These are phyloP conservation scores for Branchellion lobata DNA, from an alignment of 2,888 invertebrate genomes.

Conservation along the genomic window DNA sequence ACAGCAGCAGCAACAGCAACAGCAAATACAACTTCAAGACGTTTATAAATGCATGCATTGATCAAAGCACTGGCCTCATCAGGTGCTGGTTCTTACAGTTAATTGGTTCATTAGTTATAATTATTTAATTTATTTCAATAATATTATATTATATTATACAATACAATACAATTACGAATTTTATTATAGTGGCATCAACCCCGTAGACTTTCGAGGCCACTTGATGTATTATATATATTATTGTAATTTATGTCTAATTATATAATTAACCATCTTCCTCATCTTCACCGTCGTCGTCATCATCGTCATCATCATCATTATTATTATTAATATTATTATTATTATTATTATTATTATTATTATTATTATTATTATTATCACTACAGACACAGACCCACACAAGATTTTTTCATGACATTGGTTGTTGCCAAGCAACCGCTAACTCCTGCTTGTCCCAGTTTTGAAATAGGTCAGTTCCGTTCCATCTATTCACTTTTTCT, in stretches of 20 bases:
- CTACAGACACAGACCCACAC: neutral
- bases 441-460: neutral
- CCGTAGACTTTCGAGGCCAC: too few species aligned
- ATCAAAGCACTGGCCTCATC: neutral
- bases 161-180: too few species aligned
- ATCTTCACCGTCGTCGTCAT: neutral
- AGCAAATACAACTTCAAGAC: neutral
- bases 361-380: neutral
- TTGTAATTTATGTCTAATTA: too few species aligned
- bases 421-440: neutral
- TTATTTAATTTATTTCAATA: neutral
- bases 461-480: neutral
- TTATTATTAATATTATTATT: neutral
- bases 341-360: neutral
- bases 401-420: neutral
- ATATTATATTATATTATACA: neutral
- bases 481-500: neutral
- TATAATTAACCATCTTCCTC: slow-evolving; percentile 8
- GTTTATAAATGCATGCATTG: neutral
- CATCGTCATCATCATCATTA: slow-evolving; percentile 8
- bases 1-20: neutral
- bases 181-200: too few species aligned
- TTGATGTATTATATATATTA: too few species aligned
- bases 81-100: neutral
- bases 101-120: too few species aligned